Base-by-base conservation (phyloP, 2,888 invertebrate species). In the Theretra japonica region DNA sequence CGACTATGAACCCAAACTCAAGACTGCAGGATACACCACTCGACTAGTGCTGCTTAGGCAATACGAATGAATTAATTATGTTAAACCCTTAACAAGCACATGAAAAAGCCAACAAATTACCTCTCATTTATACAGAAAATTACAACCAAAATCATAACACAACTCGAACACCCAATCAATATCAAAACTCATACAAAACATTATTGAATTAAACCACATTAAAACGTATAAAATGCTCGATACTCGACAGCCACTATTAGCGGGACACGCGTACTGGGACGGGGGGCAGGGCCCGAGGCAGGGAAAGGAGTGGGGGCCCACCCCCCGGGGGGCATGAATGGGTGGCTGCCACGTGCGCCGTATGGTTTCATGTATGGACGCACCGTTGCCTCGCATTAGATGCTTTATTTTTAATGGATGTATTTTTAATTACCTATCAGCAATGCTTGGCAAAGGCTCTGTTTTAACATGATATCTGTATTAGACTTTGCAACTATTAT, bases 321-420 rank as follows among this genome's bases (percentile, higher is more conserved):
- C 65, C 65, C 62, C 6, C 19, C 17, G 21, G 53, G 21, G 58
- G 69, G 17, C 21, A 58, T 33, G 69, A 70, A 41, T 41, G 41
- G 57, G 69, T 57, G 69, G 69, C 23, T 21, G 11, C 53, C 69
- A 70, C 69, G 69, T 70, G 69, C 69, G 58, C 69, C 79, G 75
- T 76, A 75, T 80, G 79, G 77, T 75, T 80, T 80, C 79, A 82
- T 81, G 82, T 81, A 73, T 78, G 79, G 81, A 83, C 82, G 85
- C 83, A 80, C 80, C 83, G 82, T 76, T 75, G 76, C 72, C 70
- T 65, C 77, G 74, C 73, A 23, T 65, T 65, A 65, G 65, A 65
- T 65, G 23, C 74, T 76, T 76, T 77, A 77, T 77, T 79, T 80
- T 81, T 83, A 82, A 77, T 77, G 74, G 74, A 72, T 72, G 78